These are phyloP conservation scores for Lydus trimaculatus DNA, from an alignment of 2,888 invertebrate genomes.

Conservation along the genomic window DNA sequence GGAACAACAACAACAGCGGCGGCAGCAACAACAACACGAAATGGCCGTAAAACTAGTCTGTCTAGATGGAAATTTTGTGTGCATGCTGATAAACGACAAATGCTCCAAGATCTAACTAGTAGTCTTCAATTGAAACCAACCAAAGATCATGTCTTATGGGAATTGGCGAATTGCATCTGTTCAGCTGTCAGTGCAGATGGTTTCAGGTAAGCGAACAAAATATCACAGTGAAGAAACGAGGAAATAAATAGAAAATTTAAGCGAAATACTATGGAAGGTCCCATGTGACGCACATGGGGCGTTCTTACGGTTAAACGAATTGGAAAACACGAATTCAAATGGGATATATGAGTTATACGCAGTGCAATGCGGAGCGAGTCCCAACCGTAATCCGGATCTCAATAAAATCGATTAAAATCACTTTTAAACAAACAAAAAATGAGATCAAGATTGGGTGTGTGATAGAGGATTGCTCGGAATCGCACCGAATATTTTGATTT, in stretches of 20 bases:
- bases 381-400: too few species aligned
- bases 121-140: conserved; percentile 68
- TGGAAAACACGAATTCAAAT: too few species aligned
- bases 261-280: too few species aligned
- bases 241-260: background rate
- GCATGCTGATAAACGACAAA: conserved; percentile 70
- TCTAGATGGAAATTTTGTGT: conserved; percentile 68
- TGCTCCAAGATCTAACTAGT: conserved; percentile 69
- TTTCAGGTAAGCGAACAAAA: conserved; percentile 56
- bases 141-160: conserved; percentile 71
- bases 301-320: too few species aligned
- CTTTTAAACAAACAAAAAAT: too few species aligned
- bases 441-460: too few species aligned
- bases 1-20: conserved; percentile 31
- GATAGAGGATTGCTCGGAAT: too few species aligned
- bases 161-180: conserved; percentile 71
- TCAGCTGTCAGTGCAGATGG: conserved; percentile 73
- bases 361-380: too few species aligned
- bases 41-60: conserved; percentile 64
- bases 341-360: too few species aligned
- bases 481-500: too few species aligned
- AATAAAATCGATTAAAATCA: too few species aligned
- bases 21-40: conserved; percentile 41
- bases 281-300: too few species aligned
- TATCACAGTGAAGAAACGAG: background rate